These are phyloP conservation scores for Paramisgurnus dabryanus DNA, from an alignment of 2,113 vertebrate species.

Conservation along the genomic window DNA sequence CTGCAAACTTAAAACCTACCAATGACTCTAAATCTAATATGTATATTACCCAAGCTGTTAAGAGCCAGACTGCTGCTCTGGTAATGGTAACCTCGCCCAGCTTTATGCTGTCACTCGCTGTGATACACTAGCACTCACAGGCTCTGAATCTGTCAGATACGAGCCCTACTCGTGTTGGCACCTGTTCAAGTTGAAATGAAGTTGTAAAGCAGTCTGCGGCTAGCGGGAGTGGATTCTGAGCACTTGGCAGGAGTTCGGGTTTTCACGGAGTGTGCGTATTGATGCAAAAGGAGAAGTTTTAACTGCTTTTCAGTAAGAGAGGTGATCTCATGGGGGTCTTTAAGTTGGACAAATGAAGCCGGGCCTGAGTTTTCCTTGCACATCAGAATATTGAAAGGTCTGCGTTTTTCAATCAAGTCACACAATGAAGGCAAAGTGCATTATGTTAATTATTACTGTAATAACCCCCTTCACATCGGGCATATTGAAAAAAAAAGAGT, in stretches of 20 bases:
- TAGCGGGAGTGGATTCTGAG: conserved; percentile 30
- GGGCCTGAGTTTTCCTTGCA: not conserved
- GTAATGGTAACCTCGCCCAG: conserved; percentile 4
- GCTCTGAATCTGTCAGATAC: conserved; percentile 28
- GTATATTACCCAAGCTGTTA: conserved; percentile 4
- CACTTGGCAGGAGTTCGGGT: conserved; percentile 37
- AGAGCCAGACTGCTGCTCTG: conserved; percentile 15
- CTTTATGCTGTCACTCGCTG: conserved; percentile 43
- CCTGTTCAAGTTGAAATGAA: conserved; percentile 32
- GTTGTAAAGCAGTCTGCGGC: conserved; percentile 38
- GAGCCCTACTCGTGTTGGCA: conserved; percentile 15
- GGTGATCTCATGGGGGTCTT: conserved; percentile 23
- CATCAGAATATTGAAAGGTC: not conserved
- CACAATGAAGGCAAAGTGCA: conserved; percentile 6
- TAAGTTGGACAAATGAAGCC: conserved; percentile 8
- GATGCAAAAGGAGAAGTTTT: conserved; percentile 36
- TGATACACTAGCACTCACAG: conserved; percentile 14
- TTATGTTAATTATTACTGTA: not conserved
- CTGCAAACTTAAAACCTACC: not conserved
- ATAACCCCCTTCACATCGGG: not conserved
- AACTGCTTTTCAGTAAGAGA: conserved; percentile 8
- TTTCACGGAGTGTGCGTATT: conserved; percentile 39
- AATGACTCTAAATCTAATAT: conserved; percentile 8
- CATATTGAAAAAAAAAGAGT: not conserved
- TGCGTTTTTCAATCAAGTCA: not conserved